phyloP scores from a whole-genome alignment of 2,888 invertebrate genomes.

The Drosophila borealis region DNA sequence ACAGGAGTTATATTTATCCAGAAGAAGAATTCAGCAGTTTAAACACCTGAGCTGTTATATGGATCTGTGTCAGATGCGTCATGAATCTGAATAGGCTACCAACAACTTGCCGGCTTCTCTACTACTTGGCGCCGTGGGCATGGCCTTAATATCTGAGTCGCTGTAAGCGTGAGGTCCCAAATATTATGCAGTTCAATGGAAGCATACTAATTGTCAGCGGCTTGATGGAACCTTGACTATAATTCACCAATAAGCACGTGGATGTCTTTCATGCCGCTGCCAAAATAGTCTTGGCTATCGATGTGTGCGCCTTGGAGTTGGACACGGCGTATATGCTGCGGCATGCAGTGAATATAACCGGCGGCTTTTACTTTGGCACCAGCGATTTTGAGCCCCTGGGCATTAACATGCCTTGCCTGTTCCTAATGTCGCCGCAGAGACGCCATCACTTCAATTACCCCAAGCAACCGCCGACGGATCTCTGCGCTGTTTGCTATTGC shows the following conservation, averaged over 20 bases:
- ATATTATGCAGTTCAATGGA: not conserved
- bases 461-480: constrained; percentile 1
- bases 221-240: not conserved
- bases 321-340: constrained; percentile 1
- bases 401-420: not conserved
- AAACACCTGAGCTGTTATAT: not conserved
- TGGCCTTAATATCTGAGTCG: not conserved
- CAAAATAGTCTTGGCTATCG: constrained; percentile 1
- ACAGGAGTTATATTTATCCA: not conserved
- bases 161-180: not conserved
- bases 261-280: not conserved
- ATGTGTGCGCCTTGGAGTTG: constrained; percentile 16
- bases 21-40: not conserved
- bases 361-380: constrained; percentile 6
- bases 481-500: constrained; percentile 10
- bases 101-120: not conserved
- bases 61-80: not conserved
- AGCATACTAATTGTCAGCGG: constrained; percentile 11
- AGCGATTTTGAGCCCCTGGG: not conserved
- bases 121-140: not conserved
- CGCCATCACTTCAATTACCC: constrained; percentile 1
- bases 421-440: constrained; percentile 4
- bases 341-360: constrained; percentile 1
- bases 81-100: not conserved
- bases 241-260: not conserved